phyloP scores from a whole-genome alignment of 2,888 invertebrate species.

The Mythimna albipuncta region DNA sequence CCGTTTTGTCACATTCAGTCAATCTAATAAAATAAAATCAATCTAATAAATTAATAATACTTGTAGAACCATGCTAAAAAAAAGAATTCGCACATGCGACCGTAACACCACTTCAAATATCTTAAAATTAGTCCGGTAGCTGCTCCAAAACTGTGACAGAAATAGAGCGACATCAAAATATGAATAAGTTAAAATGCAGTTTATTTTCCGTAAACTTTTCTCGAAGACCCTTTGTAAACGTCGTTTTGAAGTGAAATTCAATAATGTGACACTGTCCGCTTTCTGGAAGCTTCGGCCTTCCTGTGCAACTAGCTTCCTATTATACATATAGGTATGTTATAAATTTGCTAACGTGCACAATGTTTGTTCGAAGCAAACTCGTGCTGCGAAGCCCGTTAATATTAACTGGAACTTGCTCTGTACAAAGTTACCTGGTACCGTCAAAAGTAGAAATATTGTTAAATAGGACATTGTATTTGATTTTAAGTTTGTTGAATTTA shows the following conservation, averaged over 20 bases:
- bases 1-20: too few relatives aligned
- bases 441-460: slow-evolving; percentile 42
- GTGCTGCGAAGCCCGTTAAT: slow-evolving; percentile 66
- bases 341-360: slow-evolving; percentile 64
- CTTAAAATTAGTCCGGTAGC: background rate
- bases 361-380: slow-evolving; percentile 73
- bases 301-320: slow-evolving; percentile 28
- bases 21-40: too few relatives aligned
- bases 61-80: background rate
- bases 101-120: too few relatives aligned
- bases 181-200: slow-evolving; percentile 24
- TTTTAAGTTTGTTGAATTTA: slow-evolving; percentile 12
- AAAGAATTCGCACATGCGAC: background rate
- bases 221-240: slow-evolving; percentile 50
- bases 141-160: slow-evolving; percentile 7
- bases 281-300: slow-evolving; percentile 37
- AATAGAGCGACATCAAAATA: slow-evolving; percentile 27
- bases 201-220: slow-evolving; percentile 30
- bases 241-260: slow-evolving; percentile 74
- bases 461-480: slow-evolving; percentile 18
- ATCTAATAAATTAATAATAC: too few relatives aligned
- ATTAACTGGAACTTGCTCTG: slow-evolving; percentile 64
- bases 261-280: slow-evolving; percentile 68
- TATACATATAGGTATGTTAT: slow-evolving; percentile 34
- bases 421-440: slow-evolving; percentile 34